Percentiles rank a stretch among this genome's conserved stretches.
Conservation (phyloP, 2,888 invertebrate species). For the Aphodius sticticus region DNA sequence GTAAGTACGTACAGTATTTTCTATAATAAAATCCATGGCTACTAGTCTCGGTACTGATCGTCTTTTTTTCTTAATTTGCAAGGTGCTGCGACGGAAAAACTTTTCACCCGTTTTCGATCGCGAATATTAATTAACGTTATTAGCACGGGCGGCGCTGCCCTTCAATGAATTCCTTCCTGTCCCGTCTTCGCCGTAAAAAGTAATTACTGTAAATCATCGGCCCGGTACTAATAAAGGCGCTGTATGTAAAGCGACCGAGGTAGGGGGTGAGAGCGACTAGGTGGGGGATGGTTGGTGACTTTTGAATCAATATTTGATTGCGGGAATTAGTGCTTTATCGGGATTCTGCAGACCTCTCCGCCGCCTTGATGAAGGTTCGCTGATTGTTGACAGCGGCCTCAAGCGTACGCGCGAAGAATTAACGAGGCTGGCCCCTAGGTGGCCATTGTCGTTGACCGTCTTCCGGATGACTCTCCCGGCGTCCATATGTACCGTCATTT, state of each 20-base stretch:
- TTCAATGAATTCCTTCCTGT: constrained; percentile 45
- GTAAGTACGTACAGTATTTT: too few relatives aligned
- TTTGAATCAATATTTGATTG: constrained; percentile 64
- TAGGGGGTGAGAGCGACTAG: constrained; percentile 56
- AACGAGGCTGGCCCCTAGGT: constrained; percentile 53
- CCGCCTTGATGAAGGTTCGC: constrained; percentile 61
- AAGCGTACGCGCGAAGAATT: constrained; percentile 59
- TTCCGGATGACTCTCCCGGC: constrained; percentile 31
- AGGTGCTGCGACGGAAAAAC: constrained; percentile 5
- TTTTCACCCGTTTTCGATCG: constrained; percentile 48
- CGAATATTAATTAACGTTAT: constrained; percentile 71
- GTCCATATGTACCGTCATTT: constrained; percentile 4
- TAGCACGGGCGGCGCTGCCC: constrained; percentile 64
- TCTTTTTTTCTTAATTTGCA: neutral
- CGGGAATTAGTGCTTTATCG: constrained; percentile 63
- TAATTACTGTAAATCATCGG: constrained; percentile 70
- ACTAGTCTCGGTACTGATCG: neutral
- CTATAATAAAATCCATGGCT: too few relatives aligned
- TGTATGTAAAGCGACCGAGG: constrained; percentile 58
- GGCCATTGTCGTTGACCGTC: constrained; percentile 43
- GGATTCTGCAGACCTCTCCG: constrained; percentile 61
- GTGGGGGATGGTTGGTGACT: constrained; percentile 51
- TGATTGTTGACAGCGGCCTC: constrained; percentile 61
- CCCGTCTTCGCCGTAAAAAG: constrained; percentile 54
- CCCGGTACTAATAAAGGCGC: constrained; percentile 64